Conservation (phyloP, 1,140 invertebrate genomes). For the Coenobita brevimanus region DNA sequence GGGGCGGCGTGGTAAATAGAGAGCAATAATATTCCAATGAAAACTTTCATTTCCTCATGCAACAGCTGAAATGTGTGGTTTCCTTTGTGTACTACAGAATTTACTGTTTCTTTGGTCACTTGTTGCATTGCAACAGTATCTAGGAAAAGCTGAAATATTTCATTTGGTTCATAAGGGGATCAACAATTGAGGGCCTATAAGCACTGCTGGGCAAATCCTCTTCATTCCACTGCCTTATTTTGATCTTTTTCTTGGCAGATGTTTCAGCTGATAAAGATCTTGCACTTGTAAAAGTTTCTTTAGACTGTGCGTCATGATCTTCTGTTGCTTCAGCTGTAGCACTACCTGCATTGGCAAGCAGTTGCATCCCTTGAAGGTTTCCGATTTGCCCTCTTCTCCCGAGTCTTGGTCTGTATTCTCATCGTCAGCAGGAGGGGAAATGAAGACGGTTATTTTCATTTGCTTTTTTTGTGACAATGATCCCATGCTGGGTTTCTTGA, state of each 20-base stretch:
- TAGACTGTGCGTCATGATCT: not conserved
- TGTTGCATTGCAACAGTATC: not conserved
- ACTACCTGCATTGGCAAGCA: not conserved
- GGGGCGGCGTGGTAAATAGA: not conserved
- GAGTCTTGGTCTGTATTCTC: conserved; percentile 14
- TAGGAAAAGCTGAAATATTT: not conserved
- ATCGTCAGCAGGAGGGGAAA: not conserved
- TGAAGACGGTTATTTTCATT: conserved; percentile 5
- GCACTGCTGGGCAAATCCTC: not conserved
- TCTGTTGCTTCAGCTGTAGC: not conserved
- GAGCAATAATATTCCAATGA: not conserved
- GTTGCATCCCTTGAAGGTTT: not conserved
- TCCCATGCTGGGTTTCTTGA: not conserved
- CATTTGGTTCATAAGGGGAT: not conserved
- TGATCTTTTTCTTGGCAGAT: not conserved
- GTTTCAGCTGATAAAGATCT: not conserved
- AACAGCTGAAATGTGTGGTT: conserved; percentile 10
- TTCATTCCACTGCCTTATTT: not conserved
- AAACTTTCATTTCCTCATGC: not conserved
- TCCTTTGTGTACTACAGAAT: conserved; percentile 5
- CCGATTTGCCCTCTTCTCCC: conserved; percentile 9
- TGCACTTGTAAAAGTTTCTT: not conserved
- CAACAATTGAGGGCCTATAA: not conserved
- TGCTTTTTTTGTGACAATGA: not conserved
- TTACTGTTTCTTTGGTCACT: not conserved